Evolutionary conservation across 2,113 vertebrate species (phyloP), one percentile per base, ranked within the genome.

Genomic region (Brachyistius frenatus): DNA sequence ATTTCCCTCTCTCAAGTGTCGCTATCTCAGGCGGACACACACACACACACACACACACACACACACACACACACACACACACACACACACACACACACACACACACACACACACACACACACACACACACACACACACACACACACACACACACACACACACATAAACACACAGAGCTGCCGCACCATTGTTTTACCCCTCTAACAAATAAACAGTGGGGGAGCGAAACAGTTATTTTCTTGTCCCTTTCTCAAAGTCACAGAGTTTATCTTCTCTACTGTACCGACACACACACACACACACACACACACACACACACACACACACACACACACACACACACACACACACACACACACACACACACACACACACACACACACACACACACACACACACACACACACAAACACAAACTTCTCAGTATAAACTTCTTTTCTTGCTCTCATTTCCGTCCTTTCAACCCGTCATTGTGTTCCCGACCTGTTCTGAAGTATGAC

Each of bases 191-290:
- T 76, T 78, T 6, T 61, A 35, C 66, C 33, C 32, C 49, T 56
- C 46, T 52, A 60, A 86, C 44, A 85, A 86, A 69, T 23, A 67
- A 23, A 83, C 75, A 72, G 80, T 46, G 47, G 77, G 76, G 70
- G 63, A 78, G 41, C 72, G 62, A 70, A 56, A 53, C 57, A 4
- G 14, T 60, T 53, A 44, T 80, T 85, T 71, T 70, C 53, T 52
- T 49, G 61, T 78, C 78, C 53, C 75, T 81, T 80, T 86, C 49
- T 75, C 78, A 90, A 88, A 90, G 85, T 85, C 81, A 85, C 49
- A 53, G 31, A 5, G 13, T 58, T 82, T 78, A 86, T 80, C 52
- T 56, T 56, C 23, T 64, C 3, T 1, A 31, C 71, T 58, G 47
- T 79, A 80, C 79, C 62, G 64, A 30, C 65, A 66, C 55, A 61